Evolutionary conservation across 2,888 invertebrate genomes (phyloP).

Genomic region (Lasioglossum oenotherae): DNA sequence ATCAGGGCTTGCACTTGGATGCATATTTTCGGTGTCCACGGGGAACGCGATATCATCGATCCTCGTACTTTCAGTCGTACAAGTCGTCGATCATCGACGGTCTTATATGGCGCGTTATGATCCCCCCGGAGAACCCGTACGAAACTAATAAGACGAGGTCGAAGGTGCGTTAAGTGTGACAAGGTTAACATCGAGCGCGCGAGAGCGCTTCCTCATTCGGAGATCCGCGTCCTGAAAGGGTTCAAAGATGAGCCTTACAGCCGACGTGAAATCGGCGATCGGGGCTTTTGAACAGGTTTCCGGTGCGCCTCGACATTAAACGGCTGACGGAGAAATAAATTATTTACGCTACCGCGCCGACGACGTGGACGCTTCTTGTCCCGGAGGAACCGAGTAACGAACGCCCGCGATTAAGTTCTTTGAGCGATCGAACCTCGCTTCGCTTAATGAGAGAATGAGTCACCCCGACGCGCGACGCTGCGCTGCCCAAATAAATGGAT

Average conservation of each 20-base stretch:
- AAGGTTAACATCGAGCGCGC: conserved; percentile 64
- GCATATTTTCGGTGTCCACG: conserved; percentile 19
- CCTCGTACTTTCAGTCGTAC: conserved; percentile 52
- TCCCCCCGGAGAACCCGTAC: conserved; percentile 48
- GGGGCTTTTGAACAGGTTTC: conserved; percentile 49
- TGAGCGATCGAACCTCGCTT: not conserved
- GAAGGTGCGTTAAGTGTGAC: conserved; percentile 62
- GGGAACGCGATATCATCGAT: conserved; percentile 43
- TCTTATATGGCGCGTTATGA: conserved; percentile 60
- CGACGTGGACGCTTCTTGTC: not conserved
- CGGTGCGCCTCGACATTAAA: conserved; percentile 24
- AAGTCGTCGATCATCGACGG: conserved; percentile 61
- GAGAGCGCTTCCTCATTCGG: conserved; percentile 40
- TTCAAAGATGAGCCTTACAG: conserved; percentile 44
- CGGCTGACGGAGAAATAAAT: conserved; percentile 37
- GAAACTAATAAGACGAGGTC: conserved; percentile 70
- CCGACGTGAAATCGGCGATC: conserved; percentile 48
- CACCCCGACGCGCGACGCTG: not conserved
- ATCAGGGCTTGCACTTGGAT: conserved; percentile 36
- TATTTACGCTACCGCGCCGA: conserved; percentile 30
- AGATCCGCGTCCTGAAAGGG: conserved; percentile 43
- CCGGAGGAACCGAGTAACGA: not conserved
- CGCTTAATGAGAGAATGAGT: not conserved
- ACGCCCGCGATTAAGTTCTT: conserved; percentile 1
- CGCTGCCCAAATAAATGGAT: not conserved